phyloP scores from a whole-genome alignment of 2,888 invertebrate genomes.

The Apodemia hepburni region DNA sequence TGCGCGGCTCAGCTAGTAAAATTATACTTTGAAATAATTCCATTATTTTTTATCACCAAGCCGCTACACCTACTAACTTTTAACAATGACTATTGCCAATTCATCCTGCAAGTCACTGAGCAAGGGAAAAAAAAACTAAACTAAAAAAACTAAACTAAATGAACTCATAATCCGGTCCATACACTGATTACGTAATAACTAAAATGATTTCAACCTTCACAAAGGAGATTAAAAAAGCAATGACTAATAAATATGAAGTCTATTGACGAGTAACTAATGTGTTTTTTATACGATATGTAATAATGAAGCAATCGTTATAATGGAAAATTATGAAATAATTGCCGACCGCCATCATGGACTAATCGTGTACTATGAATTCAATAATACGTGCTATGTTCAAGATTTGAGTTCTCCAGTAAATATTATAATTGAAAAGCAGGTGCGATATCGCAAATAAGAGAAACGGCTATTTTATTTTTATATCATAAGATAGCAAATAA shows the following conservation, averaged over 20 bases:
- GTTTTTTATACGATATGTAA: constrained; percentile 5
- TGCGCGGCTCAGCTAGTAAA: not conserved
- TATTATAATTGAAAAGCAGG: not conserved
- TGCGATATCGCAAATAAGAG: not conserved
- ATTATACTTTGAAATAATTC: not conserved
- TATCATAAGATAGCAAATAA: too few relatives aligned
- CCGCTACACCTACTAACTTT: not conserved
- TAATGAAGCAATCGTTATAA: constrained; percentile 10
- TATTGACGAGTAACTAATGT: constrained; percentile 8
- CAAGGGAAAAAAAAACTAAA: constrained; percentile 2
- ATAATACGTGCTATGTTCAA: constrained; percentile 1
- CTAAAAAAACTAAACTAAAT: constrained; percentile 12
- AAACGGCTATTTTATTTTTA: too few relatives aligned
- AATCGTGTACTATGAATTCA: not conserved
- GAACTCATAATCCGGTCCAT: constrained; percentile 4
- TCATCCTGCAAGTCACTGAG: not conserved
- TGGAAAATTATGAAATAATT: constrained; percentile 11
- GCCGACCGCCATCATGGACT: not conserved
- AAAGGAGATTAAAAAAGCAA: constrained; percentile 9
- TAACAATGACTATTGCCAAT: constrained; percentile 6
- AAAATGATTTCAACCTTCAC: constrained; percentile 5
- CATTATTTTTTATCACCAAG: not conserved
- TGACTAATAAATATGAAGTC: constrained; percentile 14
- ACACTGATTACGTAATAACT: not conserved
- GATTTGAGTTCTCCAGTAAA: too few relatives aligned